Evolutionary conservation across 2,113 vertebrate genomes (phyloP).

Genomic region (Aspiorhynchus laticeps): DNA sequence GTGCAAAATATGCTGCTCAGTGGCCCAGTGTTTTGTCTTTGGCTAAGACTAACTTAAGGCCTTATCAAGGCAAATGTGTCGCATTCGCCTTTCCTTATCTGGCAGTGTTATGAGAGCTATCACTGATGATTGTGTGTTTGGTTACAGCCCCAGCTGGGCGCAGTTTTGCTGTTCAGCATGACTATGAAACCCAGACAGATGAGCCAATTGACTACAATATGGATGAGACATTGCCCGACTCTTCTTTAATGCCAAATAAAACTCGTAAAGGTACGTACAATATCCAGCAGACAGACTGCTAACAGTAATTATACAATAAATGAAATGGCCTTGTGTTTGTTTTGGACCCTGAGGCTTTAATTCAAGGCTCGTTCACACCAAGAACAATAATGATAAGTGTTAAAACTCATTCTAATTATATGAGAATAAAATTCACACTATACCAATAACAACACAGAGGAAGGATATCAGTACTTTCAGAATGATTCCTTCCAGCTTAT

Average conservation of each 20-base stretch:
- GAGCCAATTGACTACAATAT: slow-evolving; percentile 1
- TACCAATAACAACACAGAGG: too few relatives aligned
- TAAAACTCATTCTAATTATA: too few relatives aligned
- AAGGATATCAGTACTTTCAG: too few relatives aligned
- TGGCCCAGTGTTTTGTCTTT: neutral
- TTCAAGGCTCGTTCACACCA: neutral
- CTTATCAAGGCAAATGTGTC: neutral
- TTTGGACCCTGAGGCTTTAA: neutral
- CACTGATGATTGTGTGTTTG: neutral
- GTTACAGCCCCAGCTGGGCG: slow-evolving; percentile 14
- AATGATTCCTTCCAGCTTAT: too few relatives aligned
- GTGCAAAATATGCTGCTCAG: neutral
- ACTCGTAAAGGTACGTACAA: neutral
- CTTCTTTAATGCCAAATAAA: neutral
- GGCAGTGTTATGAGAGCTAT: neutral
- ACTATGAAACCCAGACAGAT: neutral
- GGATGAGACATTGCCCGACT: neutral
- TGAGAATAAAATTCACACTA: too few relatives aligned
- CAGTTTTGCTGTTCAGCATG: neutral
- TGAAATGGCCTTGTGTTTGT: neutral
- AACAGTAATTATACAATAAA: neutral
- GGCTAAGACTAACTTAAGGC: neutral
- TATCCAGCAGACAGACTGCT: neutral
- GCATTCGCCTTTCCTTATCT: neutral
- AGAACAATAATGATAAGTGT: too few relatives aligned